phyloP scores from a whole-genome alignment of 2,113 vertebrate species.

The Pseudorhombus dupliciocellatus region DNA sequence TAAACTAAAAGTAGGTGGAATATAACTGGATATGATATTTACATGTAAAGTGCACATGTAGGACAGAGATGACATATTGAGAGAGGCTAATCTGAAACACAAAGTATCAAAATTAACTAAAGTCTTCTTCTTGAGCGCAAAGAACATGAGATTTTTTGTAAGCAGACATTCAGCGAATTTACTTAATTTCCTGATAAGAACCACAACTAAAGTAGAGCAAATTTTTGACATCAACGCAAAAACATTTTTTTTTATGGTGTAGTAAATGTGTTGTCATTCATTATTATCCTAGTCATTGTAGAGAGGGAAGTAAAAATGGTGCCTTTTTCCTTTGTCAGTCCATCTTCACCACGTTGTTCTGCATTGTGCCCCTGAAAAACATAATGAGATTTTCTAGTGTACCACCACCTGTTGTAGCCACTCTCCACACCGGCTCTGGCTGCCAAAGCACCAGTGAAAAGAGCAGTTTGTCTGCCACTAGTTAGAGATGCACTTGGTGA shows the following conservation, averaged over 20 bases:
- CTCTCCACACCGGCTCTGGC: conserved; percentile 48
- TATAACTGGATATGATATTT: conserved; percentile 20
- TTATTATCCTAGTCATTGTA: neutral
- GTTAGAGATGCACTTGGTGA: conserved; percentile 19
- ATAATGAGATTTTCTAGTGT: conserved; percentile 74
- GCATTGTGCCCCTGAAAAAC: conserved; percentile 63
- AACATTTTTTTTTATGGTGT: neutral
- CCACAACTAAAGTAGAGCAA: neutral
- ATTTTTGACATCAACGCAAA: neutral
- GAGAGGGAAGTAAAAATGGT: conserved; percentile 55
- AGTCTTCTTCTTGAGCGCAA: neutral
- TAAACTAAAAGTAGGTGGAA: conserved; percentile 26
- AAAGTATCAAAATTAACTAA: neutral
- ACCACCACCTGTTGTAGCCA: conserved; percentile 63
- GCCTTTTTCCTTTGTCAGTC: conserved; percentile 33
- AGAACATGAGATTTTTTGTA: neutral
- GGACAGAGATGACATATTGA: neutral
- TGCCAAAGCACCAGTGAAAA: conserved; percentile 38
- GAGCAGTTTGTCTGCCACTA: conserved; percentile 12
- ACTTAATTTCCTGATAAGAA: neutral
- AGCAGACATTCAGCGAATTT: neutral
- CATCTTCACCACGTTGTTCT: conserved; percentile 48
- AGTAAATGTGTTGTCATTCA: neutral
- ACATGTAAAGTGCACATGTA: neutral
- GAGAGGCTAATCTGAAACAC: neutral